Base-by-base conservation (phyloP, 1,140 invertebrate species). In the Plectus sambesii region DNA sequence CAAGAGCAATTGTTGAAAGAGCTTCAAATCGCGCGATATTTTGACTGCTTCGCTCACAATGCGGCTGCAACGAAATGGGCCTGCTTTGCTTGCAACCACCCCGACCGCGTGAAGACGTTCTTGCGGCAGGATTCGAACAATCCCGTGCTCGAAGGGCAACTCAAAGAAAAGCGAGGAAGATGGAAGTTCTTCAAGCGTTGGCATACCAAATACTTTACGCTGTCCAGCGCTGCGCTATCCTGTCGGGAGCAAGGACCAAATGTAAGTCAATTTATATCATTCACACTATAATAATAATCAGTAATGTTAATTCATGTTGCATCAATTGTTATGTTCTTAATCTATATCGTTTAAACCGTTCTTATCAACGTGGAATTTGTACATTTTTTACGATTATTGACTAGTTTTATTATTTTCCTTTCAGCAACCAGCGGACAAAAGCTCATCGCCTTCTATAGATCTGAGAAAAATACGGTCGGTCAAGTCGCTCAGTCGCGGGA, bases 161-260 rank as follows among this genome's bases (percentile, higher is more conserved):
- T 93, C 15, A 92, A 92, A 73, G 87, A 93, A 74, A 92, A 92
- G 73, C 89, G 87, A 71, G 86, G 86, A 12, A 79, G 83, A 65
- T 92, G 86, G 86, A 78, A 83, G 60, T 75, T 92, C 42, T 86
- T 92, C 69, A 77, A 83, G 44, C 72, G 86, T 49, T 93, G 87
- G 87, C 78, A 86, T 49, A 90, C 86, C 5, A 71, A 86, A 52
- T 89, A 92, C 73, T 92, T 92, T 69, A 90, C 87, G 8, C 73
- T 93, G 12, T 89, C 85, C 41, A 86, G 85, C 0, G 84, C 84
- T 6, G 83, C 87, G 71, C 77, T 93, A 25, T 84, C 83, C 2
- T 87, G 84, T 69, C n/a, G n/a, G n/a, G n/a, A n/a, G n/a, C n/a
- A n/a, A n/a, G n/a, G n/a, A n/a, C n/a, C n/a, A n/a, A n/a, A n/a